Conservation (phyloP, 2,797 vertebrate genomes). For the Enteromius paludinosus region DNA sequence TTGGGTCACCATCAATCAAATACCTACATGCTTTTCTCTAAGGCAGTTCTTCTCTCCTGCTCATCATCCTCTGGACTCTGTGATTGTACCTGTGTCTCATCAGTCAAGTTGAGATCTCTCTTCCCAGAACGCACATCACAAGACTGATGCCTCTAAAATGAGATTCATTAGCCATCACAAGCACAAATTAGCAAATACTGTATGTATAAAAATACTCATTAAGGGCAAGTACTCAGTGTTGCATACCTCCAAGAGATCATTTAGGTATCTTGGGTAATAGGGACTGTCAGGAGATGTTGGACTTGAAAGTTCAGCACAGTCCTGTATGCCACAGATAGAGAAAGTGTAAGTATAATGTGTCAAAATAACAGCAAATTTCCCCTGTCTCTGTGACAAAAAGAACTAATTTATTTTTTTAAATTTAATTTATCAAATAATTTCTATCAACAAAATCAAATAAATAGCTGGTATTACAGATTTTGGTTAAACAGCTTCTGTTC, state of each 20-base stretch:
- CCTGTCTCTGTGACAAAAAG: neutral
- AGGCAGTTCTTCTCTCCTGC: conserved; percentile 30
- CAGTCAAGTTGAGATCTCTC: neutral
- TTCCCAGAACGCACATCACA: neutral
- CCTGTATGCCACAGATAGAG: conserved; percentile 62
- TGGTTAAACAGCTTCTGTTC: too few relatives aligned
- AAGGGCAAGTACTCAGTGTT: neutral
- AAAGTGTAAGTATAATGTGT: neutral
- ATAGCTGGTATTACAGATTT: too few relatives aligned
- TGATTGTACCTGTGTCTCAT: neutral
- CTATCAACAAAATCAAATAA: too few relatives aligned
- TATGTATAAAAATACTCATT: neutral
- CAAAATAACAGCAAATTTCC: neutral
- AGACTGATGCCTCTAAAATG: conserved; percentile 35
- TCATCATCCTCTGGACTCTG: neutral
- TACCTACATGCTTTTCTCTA: conserved; percentile 55
- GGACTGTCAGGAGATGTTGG: conserved; percentile 57
- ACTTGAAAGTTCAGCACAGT: conserved; percentile 56
- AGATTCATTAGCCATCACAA: conserved; percentile 6
- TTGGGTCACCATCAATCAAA: conserved; percentile 2
- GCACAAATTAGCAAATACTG: neutral
- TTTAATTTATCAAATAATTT: too few relatives aligned
- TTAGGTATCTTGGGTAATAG: conserved; percentile 54
- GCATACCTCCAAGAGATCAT: conserved; percentile 65
- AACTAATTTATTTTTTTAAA: too few relatives aligned